Conservation (phyloP, 2,797 vertebrate genomes). For the Takifugu ocellatus region DNA sequence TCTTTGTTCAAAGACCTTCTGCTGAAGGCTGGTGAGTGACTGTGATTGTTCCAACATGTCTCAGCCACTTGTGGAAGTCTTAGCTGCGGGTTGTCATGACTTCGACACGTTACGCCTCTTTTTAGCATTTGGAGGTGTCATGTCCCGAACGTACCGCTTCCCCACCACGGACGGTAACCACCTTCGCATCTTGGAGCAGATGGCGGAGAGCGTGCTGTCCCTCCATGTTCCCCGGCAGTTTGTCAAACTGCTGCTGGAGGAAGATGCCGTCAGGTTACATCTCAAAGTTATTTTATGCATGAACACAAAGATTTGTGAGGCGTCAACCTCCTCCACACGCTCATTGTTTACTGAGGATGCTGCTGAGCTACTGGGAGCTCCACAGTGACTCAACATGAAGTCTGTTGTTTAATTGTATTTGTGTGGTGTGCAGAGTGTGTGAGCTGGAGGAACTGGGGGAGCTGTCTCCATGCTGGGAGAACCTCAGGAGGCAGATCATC, state of each 20-base stretch:
- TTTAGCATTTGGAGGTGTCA: conserved; percentile 91
- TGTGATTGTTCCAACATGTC: background rate
- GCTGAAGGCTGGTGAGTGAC: conserved; percentile 87
- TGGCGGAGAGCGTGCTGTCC: conserved; percentile 92
- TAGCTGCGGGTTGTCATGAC: background rate
- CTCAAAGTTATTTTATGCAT: no score
- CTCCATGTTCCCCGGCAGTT: conserved; percentile 94
- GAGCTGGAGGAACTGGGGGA: conserved; percentile 96
- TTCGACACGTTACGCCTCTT: background rate
- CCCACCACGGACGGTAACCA: conserved; percentile 97
- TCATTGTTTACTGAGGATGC: background rate
- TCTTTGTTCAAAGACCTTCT: conserved; percentile 92
- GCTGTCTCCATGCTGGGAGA: conserved; percentile 95
- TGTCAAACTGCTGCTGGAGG: conserved; percentile 94
- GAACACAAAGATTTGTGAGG: no score
- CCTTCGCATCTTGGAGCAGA: conserved; percentile 94
- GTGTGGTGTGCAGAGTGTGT: conserved; percentile 81
- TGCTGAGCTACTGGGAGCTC: conserved; percentile 11
- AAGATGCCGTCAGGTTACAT: conserved; percentile 90
- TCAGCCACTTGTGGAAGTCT: background rate
- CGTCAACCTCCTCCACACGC: no score
- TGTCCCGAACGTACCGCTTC: conserved; percentile 95
- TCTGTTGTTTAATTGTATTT: conserved; percentile 1
- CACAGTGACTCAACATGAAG: conserved; percentile 8
- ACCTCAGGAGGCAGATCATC: conserved; percentile 94